Evolutionary conservation across 2,113 vertebrate genomes (phyloP).

Genomic region (Thinocorus orbignyianus): DNA sequence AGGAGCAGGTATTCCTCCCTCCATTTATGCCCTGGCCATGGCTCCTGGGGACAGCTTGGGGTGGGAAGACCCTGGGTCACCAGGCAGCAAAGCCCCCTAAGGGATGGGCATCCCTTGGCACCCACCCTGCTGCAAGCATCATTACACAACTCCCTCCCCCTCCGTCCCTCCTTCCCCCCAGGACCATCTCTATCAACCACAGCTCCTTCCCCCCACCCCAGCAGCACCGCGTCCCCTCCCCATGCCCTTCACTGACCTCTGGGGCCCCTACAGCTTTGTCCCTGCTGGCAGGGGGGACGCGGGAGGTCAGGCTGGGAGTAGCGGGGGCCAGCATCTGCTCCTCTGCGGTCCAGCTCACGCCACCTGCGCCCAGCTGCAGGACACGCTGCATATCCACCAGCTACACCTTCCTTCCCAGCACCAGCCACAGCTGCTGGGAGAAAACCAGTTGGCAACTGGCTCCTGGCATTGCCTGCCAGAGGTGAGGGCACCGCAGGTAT

Average conservation of each 20-base stretch:
- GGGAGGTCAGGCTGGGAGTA: slow-evolving; percentile 77
- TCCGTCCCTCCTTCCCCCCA: neutral
- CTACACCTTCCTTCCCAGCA: slow-evolving; percentile 66
- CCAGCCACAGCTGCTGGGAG: slow-evolving; percentile 78
- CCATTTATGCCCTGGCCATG: neutral
- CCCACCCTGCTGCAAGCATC: neutral
- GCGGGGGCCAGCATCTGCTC: slow-evolving; percentile 64
- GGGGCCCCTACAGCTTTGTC: slow-evolving; percentile 63
- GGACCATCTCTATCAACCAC: neutral
- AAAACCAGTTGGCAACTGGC: slow-evolving; percentile 70
- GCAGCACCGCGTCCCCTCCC: fast-evolving
- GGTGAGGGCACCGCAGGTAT: neutral
- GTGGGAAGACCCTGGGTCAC: neutral
- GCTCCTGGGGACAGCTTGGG: neutral
- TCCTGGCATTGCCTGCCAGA: slow-evolving; percentile 74
- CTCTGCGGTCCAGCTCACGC: slow-evolving; percentile 75
- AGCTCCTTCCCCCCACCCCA: neutral
- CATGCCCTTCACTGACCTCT: neutral
- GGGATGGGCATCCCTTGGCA: neutral
- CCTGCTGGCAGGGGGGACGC: slow-evolving; percentile 76
- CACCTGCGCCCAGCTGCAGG: slow-evolving; percentile 65
- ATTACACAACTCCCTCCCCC: neutral
- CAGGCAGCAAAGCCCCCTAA: neutral
- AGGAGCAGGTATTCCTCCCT: neutral
- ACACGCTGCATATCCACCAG: slow-evolving; percentile 73